Evolutionary conservation across 2,797 vertebrate species (phyloP), one percentile per base, ranked within the genome.

Genomic region (Poeciliopsis turneri): DNA sequence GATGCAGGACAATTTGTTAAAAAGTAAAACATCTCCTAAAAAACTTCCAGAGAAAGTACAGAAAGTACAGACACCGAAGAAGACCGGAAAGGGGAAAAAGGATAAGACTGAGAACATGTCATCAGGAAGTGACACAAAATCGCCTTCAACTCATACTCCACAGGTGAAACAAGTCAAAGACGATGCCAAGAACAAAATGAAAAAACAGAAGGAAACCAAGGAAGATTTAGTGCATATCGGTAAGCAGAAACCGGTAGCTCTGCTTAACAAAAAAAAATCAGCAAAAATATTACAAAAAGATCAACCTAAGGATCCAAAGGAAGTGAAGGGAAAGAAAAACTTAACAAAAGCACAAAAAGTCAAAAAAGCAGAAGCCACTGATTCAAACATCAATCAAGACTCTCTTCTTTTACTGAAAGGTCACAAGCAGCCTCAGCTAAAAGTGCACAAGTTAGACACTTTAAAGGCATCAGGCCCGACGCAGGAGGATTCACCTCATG

Each of bases 361-460:
- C 6, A 86, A 78, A 47, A 88, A 88, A 79, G 30, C 72, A 59
- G 86, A 90, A 12, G 59, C 30, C 11, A 36, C 75, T 45, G 77
- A 41, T n/a, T 80, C 85, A 30, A 81, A 85, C 33, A 55, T 92
- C 73, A 85, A 72, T 0, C 84, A 91, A 87, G 93, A 94, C 3
- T 83, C 88, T 33, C 79, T 95, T 3, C 94, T 96, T 57, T 81
- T 96, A 64, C 89, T 96, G 33, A 96, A 96, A 88, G 96, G 96
- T 57, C 96, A 96, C 80, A 96, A 96, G 87, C 96, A 96, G 80
- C 96, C 96, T 23, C 95, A 95, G 76, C 84, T 96, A 6, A 96
- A 96, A 80, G 95, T 96, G 80, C 92, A 96, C 86, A 96, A 96
- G 86, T 83, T 96, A 72, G 96, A 96, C 86, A 92, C 95, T 43